Evolutionary conservation across 2,797 vertebrate genomes (phyloP), one percentile per base, ranked within the genome.

Genomic region (Neomorphus geoffroyi): DNA sequence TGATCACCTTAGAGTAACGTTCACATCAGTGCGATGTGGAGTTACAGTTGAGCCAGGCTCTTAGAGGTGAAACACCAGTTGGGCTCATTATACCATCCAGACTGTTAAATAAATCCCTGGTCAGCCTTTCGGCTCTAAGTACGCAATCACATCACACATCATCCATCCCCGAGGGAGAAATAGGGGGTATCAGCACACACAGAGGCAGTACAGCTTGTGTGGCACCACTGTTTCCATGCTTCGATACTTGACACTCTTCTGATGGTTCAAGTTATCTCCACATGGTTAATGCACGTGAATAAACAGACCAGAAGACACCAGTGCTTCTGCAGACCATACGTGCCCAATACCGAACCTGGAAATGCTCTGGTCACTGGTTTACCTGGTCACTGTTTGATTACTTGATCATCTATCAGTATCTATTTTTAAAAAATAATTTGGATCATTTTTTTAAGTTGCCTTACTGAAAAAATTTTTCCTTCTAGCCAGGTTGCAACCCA

Each of bases 231-330:
- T 54, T 39, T 1, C 8, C 6, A 27, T 4, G 14, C 75, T 27
- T 51, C 13, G 51, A 39, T 70, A 60, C 50, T 65, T n/a, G 77
- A 14, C 9, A 5, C 51, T 65, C 17, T 43, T 35, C 43, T 26
- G n/a, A 41, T 8, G 12, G 45, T 17, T 64, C 43, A 41, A 50
- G 37, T 24, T 41, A 53, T 53, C 14, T 30, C 54, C 39, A 35
- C 2, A 0, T 56, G 70, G 17, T 7, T 45, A 18, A 45, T 45
- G 45, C 45, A 53, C 33, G 4, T 11, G 32, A 64, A 21, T 0
- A 41, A n/a, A 27, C 43, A 77, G n/a, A 37, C 37, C 45, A 53
- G 18, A 79, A 70, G 73, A 45, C 37, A 14, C 17, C 4, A 35
- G 18, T 43, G 43, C 12, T 80, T 56, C 75, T 57, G 56, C 26